Evolutionary conservation across 2,113 vertebrate genomes (phyloP).

Genomic region (Neogobius melanostomus): DNA sequence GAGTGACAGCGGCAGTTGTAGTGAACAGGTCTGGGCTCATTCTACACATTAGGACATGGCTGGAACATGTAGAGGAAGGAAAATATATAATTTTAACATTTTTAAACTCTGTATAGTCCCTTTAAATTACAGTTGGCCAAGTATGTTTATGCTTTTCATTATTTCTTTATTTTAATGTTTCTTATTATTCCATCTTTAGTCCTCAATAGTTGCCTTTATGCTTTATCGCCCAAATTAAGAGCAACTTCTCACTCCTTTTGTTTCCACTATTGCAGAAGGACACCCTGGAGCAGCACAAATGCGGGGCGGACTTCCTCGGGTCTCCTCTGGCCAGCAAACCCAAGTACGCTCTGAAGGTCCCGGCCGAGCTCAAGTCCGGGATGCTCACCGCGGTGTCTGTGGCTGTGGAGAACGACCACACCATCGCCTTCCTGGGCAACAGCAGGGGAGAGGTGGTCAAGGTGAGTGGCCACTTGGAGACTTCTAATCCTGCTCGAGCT

Average conservation of each 20-base stretch:
- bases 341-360: constrained; percentile 57
- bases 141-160: too few species aligned
- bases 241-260: not conserved
- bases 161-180: too few species aligned
- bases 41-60: too few species aligned
- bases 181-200: not conserved
- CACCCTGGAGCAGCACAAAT: constrained; percentile 69
- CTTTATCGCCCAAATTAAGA: not conserved
- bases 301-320: constrained; percentile 89
- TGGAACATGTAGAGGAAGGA: too few species aligned
- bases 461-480: constrained; percentile 29
- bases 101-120: too few species aligned
- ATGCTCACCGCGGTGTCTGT: constrained; percentile 84
- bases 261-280: constrained; percentile 45
- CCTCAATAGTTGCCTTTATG: too few species aligned
- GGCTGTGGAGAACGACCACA: constrained; percentile 83
- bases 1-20: too few species aligned
- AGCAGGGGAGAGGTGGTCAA: constrained; percentile 80
- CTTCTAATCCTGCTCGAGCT: not conserved
- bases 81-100: too few species aligned
- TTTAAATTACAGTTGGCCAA: too few species aligned
- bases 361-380: constrained; percentile 52
- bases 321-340: constrained; percentile 89
- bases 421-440: constrained; percentile 88
- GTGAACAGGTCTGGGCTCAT: too few species aligned